Evolutionary conservation across 2,113 vertebrate genomes (phyloP).

Genomic region (Cinclus mexicanus): DNA sequence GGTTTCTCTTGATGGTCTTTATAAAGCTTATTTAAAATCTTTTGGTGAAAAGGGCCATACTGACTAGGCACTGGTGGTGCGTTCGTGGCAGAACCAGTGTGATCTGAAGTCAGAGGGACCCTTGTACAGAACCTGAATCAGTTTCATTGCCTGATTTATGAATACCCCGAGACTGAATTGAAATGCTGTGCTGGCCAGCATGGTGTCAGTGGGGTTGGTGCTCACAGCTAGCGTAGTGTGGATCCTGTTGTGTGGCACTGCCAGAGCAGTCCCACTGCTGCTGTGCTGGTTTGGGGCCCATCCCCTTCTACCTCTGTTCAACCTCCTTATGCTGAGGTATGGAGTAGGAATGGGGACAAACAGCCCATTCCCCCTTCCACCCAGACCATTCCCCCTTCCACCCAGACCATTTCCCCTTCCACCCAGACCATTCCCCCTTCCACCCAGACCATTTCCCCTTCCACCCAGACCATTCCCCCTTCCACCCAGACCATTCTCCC

Average conservation of each 20-base stretch:
- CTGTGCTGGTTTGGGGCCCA: neutral
- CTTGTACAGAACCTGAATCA: too few relatives aligned
- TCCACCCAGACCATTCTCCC: neutral
- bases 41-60: neutral
- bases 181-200: rapidly evolving
- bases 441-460: neutral
- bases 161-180: neutral
- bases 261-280: neutral
- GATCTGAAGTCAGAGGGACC: neutral
- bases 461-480: neutral
- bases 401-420: neutral
- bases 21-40: neutral
- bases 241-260: neutral
- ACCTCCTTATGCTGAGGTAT: neutral
- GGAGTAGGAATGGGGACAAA: neutral
- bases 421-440: too few relatives aligned
- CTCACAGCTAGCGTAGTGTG: too few relatives aligned
- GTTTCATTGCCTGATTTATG: neutral
- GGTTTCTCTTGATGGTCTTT: neutral
- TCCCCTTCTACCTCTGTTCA: neutral
- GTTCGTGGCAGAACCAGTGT: neutral
- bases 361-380: neutral
- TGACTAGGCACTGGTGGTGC: neutral
- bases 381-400: neutral
- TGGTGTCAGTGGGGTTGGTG: rapidly evolving